These are phyloP conservation scores for Lamprotornis superbus DNA, from an alignment of 2,113 vertebrate species.

Conservation along the genomic window DNA sequence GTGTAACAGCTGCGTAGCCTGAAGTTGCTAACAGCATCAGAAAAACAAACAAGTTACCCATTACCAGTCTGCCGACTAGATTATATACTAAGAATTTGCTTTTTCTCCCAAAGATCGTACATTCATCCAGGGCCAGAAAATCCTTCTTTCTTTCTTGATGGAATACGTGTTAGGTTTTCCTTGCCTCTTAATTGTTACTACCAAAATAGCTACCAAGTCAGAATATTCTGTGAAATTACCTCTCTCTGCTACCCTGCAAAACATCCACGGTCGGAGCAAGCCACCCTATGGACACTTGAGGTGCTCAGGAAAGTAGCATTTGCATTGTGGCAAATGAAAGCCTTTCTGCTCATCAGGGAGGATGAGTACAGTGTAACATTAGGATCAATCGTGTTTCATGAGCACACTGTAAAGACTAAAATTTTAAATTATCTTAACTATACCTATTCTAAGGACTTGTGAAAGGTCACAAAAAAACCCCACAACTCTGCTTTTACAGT, in stretches of 20 bases:
- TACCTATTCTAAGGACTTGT: not conserved
- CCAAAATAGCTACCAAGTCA: not conserved
- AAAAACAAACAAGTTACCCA: not conserved
- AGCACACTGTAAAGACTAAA: not conserved
- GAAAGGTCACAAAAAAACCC: not conserved
- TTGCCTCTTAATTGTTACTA: not conserved
- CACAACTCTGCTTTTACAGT: not conserved
- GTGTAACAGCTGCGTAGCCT: rapidly evolving
- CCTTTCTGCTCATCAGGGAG: not conserved
- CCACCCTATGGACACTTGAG: not conserved
- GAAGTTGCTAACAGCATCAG: not conserved
- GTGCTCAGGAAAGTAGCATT: not conserved
- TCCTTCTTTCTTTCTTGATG: not conserved
- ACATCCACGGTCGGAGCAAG: rapidly evolving
- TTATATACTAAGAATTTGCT: not conserved
- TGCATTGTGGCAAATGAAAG: not conserved
- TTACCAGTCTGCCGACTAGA: not conserved
- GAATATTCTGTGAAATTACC: not conserved
- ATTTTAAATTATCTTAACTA: not conserved
- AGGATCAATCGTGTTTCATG: not conserved
- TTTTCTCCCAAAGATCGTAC: not conserved
- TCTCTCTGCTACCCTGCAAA: not conserved
- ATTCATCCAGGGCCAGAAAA: not conserved
- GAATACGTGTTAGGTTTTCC: not conserved
- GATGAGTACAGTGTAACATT: not conserved